Evolutionary conservation across 1,140 invertebrate species (phyloP), one percentile per base, ranked within the genome.

Genomic region (Aleiodes sp.): DNA sequence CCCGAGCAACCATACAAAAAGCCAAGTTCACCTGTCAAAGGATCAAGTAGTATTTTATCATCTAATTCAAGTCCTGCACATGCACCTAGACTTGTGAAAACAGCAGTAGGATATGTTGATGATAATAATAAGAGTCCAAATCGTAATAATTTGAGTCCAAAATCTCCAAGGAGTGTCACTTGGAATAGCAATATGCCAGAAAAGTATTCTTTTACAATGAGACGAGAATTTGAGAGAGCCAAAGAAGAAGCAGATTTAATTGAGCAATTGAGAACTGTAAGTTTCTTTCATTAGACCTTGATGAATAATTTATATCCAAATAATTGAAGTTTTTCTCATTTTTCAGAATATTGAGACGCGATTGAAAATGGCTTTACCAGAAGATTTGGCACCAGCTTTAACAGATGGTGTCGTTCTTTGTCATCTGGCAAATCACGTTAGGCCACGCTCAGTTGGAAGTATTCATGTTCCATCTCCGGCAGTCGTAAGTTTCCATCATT

Each of bases 401-500:
- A 91, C 91, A 31, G 96, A 98, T 84, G 96, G 96, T 31, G 96
- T 98, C 26, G 94, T 98, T 62, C 86, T 98, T 8, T 98, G 96
- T 82, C 96, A 98, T 86, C 87, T 98, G 68, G 96, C 95, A 31
- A 98, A 98, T 83, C 93, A 96, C 82, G 93, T 98, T 69, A 90
- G 92, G 73, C 95, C 96, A 10, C 88, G 94, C 75, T 92, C 96
- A 52, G 95, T 98, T 35, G 93, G 93, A 59, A 96, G 94, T 79
- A 97, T 98, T 69, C 96, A 97, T 87, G 96, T 98, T 78, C 96
- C 96, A 73, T 97, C 95, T 70, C 93, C 95, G 64, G 94, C 95
- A 78, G 95, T 96, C 89, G 96, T 97, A 86, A 91, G 91, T 87
- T 12, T 43, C 21, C 16, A 12, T 33, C 3, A 14, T 37, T 61